Percentiles rank a stretch among this genome's conserved stretches.
Conservation (phyloP, 2,888 invertebrate genomes). For the Dryadula phaetusa region DNA sequence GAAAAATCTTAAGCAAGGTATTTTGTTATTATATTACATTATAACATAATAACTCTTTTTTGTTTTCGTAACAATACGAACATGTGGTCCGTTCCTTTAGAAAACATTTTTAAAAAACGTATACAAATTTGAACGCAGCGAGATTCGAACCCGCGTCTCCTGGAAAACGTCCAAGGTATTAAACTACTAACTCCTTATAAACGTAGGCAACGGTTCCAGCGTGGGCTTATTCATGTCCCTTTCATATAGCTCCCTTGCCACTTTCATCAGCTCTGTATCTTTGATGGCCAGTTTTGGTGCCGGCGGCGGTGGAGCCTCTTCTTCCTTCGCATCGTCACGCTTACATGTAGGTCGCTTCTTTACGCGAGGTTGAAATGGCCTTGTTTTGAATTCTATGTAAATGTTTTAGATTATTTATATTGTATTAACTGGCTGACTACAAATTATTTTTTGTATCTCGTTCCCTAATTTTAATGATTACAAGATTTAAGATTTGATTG, state of each 20-base stretch:
- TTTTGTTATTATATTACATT: no score
- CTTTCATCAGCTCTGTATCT: conserved; percentile 77
- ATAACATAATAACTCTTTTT: no score
- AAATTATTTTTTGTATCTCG: no score
- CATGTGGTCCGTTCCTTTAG: no score
- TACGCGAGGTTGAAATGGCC: conserved; percentile 66
- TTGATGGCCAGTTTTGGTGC: conserved; percentile 68
- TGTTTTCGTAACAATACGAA: no score
- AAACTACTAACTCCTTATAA: conserved; percentile 73
- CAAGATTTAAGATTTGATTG: no score
- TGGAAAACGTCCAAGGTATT: no score
- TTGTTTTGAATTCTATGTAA: conserved; percentile 64
- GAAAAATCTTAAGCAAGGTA: no score
- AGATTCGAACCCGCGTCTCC: no score
- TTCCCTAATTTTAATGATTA: no score
- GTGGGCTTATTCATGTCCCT: conserved; percentile 64
- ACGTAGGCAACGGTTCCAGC: conserved; percentile 67
- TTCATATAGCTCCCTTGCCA: conserved; percentile 69
- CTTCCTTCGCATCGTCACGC: conserved; percentile 45
- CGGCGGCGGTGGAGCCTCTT: conserved; percentile 46
- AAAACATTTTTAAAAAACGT: no score
- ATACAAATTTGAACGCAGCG: no score
- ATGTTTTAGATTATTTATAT: background rate
- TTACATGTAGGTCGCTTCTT: conserved; percentile 61
- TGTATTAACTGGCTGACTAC: background rate